These are phyloP conservation scores for Gobio occitaniae DNA, from an alignment of 2,797 vertebrate species.

Conservation along the genomic window DNA sequence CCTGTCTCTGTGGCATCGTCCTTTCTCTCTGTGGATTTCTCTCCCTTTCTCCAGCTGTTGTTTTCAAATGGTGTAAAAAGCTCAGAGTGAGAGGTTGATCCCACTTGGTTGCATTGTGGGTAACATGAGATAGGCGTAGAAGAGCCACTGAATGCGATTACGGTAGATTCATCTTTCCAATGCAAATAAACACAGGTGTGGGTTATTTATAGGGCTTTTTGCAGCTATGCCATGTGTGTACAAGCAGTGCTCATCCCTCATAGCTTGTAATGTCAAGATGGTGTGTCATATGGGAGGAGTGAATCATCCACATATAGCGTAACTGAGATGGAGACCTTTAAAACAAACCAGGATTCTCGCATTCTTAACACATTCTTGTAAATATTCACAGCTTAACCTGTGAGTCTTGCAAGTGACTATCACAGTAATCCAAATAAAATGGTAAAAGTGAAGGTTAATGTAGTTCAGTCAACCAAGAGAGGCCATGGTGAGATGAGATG, in stretches of 20 bases:
- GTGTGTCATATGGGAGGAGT: slow-evolving; percentile 10
- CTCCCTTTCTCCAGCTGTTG: neutral
- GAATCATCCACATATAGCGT: slow-evolving; percentile 24
- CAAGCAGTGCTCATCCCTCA: neutral
- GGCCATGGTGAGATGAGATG: neutral
- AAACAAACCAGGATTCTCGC: neutral
- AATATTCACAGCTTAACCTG: neutral
- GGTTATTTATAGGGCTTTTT: slow-evolving; percentile 41
- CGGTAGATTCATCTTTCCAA: neutral
- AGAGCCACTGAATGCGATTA: neutral
- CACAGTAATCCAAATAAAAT: neutral
- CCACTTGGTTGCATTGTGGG: slow-evolving; percentile 22
- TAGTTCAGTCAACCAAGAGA: neutral
- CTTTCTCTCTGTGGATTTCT: slow-evolving; percentile 8
- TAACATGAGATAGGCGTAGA: slow-evolving; percentile 24
- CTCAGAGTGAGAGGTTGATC: slow-evolving; percentile 8
- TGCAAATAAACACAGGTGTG: slow-evolving; percentile 27
- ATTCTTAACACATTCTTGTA: neutral
- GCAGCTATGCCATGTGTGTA: slow-evolving; percentile 2
- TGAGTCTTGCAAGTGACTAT: neutral
- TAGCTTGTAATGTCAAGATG: slow-evolving; percentile 19
- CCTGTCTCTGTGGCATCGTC: neutral
- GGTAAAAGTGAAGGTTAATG: neutral
- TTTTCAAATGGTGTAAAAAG: slow-evolving; percentile 19
- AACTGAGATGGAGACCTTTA: slow-evolving; percentile 24